A percentile compares a stretch with the other conserved stretches of the same genome.
phyloP scores from a whole-genome alignment of 2,888 invertebrate genomes.

The Isoperla grammatica region DNA sequence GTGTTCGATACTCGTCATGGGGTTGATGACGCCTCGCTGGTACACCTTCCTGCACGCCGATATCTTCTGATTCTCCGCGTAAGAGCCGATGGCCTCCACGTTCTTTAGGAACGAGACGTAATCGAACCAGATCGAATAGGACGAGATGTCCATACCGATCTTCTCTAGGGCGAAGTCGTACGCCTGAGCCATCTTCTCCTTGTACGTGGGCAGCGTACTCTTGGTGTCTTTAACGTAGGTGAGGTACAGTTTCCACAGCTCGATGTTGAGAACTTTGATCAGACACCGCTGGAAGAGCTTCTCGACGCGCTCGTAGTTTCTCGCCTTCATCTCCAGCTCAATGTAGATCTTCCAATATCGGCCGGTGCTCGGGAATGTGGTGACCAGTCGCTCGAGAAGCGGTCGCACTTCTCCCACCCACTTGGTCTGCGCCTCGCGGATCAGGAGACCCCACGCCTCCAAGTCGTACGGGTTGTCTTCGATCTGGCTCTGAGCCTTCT shows the following conservation, averaged over 20 bases:
- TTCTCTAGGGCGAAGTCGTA: slow-evolving; percentile 99
- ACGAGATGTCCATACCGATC: slow-evolving; percentile 97
- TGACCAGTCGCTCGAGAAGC: slow-evolving; percentile 90
- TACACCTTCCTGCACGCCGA: slow-evolving; percentile 96
- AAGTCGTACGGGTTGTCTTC: slow-evolving; percentile 89
- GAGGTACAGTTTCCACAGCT: slow-evolving; percentile 96
- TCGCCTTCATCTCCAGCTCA: slow-evolving; percentile 96
- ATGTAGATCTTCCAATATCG: slow-evolving; percentile 99
- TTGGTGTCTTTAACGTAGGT: slow-evolving; percentile 98
- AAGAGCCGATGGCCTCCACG: slow-evolving; percentile 96
- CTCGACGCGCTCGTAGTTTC: slow-evolving; percentile 98
- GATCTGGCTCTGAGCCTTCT: slow-evolving; percentile 76
- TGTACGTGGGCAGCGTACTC: slow-evolving; percentile 84
- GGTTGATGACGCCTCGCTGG: slow-evolving; percentile 92
- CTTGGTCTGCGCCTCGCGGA: slow-evolving; percentile 86
- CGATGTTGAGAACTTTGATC: slow-evolving; percentile 97
- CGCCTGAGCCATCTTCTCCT: slow-evolving; percentile 99
- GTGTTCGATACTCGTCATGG: slow-evolving; percentile 94
- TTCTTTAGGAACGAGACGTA: slow-evolving; percentile 94
- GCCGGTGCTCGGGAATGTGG: slow-evolving; percentile 92
- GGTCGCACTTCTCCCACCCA: slow-evolving; percentile 84
- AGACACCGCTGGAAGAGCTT: slow-evolving; percentile 98
- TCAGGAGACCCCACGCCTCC: slow-evolving; percentile 95
- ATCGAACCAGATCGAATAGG: slow-evolving; percentile 96
- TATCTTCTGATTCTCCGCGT: slow-evolving; percentile 99